These are phyloP conservation scores for Colossoma macropomum DNA, from an alignment of 2,113 vertebrate genomes.

Conservation along the genomic window DNA sequence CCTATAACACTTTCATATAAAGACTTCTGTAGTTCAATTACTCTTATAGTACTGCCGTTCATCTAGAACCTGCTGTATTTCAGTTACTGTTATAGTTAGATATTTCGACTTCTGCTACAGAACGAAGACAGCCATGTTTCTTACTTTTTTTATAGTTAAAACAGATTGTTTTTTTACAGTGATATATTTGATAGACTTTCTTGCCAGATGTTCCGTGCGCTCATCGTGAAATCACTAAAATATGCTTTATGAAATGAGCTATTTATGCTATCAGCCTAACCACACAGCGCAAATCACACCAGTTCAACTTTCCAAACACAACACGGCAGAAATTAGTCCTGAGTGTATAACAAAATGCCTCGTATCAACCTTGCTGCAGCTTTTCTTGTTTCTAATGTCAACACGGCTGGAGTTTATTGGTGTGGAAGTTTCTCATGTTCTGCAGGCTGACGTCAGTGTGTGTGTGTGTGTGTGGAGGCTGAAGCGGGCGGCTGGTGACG, in stretches of 20 bases:
- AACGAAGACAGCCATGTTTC: too few relatives aligned
- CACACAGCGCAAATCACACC: constrained; percentile 45
- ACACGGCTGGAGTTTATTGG: constrained; percentile 64
- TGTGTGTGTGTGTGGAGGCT: constrained; percentile 31
- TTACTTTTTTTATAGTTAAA: too few relatives aligned
- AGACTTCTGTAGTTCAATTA: too few relatives aligned
- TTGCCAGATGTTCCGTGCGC: constrained; percentile 8
- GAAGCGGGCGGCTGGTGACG: too few relatives aligned
- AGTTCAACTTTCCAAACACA: constrained; percentile 67
- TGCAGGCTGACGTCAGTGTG: constrained; percentile 63
- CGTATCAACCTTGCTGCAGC: constrained; percentile 49
- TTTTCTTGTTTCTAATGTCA: constrained; percentile 60
- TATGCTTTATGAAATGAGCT: constrained; percentile 41
- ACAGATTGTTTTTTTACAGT: too few relatives aligned
- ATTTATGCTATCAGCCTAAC: constrained; percentile 44
- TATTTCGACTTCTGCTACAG: too few relatives aligned
- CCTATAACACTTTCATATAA: too few relatives aligned
- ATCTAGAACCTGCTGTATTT: too few relatives aligned
- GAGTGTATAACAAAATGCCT: constrained; percentile 55
- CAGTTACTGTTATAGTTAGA: too few relatives aligned
- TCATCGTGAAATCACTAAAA: constrained; percentile 4
- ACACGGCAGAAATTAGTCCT: constrained; percentile 60
- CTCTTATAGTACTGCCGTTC: too few relatives aligned
- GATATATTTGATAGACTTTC: not conserved
- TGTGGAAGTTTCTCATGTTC: constrained; percentile 65